Evolutionary conservation across 2,113 vertebrate genomes (phyloP).

Genomic region (Amphiprion percula): DNA sequence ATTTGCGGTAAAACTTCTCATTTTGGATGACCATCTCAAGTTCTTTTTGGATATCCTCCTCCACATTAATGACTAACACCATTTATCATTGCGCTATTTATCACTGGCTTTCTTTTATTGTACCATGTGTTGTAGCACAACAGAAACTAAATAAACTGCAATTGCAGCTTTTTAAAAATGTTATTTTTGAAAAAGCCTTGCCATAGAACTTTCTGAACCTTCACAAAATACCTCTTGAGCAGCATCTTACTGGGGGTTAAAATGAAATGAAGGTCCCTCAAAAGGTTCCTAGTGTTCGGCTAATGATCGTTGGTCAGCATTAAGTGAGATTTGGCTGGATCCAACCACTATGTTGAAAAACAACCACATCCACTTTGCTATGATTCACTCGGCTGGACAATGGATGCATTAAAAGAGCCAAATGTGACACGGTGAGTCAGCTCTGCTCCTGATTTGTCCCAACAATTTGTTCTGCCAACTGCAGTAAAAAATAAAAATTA

Average conservation of each 20-base stretch:
- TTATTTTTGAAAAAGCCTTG: no score
- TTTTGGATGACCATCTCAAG: no score
- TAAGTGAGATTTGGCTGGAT: slow-evolving; percentile 10
- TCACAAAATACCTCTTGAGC: no score
- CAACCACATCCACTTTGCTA: slow-evolving; percentile 11
- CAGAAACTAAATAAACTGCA: no score
- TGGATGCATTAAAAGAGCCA: slow-evolving; percentile 12
- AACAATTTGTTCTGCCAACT: slow-evolving; percentile 30
- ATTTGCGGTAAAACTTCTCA: no score
- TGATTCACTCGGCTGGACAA: slow-evolving; percentile 45
- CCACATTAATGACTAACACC: no score
- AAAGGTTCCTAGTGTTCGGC: neutral
- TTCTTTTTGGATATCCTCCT: neutral
- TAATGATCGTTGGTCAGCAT: neutral
- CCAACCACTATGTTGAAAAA: slow-evolving; percentile 19
- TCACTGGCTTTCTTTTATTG: no score
- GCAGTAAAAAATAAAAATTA: neutral
- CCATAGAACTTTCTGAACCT: no score
- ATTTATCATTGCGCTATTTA: no score
- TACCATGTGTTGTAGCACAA: no score
- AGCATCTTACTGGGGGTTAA: no score
- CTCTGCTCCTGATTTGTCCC: slow-evolving; percentile 9
- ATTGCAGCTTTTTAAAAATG: neutral
- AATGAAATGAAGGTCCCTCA: neutral
- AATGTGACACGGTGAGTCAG: slow-evolving; percentile 30